Conservation (phyloP, 2,888 invertebrate species). For the Himalopsyche kuldschensis region DNA sequence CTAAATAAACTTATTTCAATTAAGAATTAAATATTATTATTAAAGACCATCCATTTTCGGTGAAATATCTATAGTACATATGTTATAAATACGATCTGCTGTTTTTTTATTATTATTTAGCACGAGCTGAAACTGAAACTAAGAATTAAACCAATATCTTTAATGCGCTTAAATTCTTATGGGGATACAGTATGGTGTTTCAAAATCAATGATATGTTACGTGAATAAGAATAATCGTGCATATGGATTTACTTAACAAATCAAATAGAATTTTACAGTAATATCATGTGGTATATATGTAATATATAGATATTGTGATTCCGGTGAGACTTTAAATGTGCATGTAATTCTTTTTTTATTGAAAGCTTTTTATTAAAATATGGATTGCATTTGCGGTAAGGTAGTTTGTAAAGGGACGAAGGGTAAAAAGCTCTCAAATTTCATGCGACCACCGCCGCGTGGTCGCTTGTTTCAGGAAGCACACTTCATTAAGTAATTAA, state of each 20-base stretch:
- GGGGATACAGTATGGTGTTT: not conserved
- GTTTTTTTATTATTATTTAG: not conserved
- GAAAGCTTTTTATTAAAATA: not conserved
- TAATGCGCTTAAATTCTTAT: not conserved
- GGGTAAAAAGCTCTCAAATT: conserved; percentile 17
- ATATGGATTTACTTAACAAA: too few relatives aligned
- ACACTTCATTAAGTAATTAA: conserved; percentile 37
- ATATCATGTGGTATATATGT: too few relatives aligned
- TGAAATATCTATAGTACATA: not conserved
- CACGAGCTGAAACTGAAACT: conserved; percentile 3
- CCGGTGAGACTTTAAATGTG: too few relatives aligned
- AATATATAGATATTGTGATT: too few relatives aligned
- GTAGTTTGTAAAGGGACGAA: not conserved
- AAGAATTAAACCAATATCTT: not conserved
- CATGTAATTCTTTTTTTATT: not conserved
- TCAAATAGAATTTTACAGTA: too few relatives aligned
- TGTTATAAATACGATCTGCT: not conserved
- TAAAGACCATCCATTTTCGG: not conserved
- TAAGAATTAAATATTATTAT: too few relatives aligned
- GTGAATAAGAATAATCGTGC: not conserved
- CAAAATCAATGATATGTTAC: not conserved
- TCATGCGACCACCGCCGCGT: conserved; percentile 28
- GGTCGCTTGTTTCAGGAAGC: conserved; percentile 31
- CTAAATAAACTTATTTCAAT: too few relatives aligned
- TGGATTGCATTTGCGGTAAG: not conserved